Base-by-base conservation (phyloP, 2,888 invertebrate species). In the Malachius bipustulatus region DNA sequence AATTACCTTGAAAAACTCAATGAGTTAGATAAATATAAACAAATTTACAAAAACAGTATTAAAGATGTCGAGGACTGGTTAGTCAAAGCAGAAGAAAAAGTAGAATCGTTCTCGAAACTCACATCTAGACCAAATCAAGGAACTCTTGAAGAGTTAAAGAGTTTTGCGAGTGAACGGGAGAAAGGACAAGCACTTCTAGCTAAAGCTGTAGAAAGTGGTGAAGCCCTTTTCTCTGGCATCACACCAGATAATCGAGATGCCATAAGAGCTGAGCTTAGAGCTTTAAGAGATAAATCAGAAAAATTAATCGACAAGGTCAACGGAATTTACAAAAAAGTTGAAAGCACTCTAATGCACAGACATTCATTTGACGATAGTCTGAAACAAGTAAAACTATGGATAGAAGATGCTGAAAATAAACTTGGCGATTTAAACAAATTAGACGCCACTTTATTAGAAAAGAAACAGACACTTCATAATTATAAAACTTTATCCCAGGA, bases 301-400 rank as follows among this genome's bases (percentile, higher is more conserved):
- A 72, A 80, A 32, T 73, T 90, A 30, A 75, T 84, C 3, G 89
- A 87, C 57, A 79, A 82, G 58, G 76, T 89, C 0, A 89, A 85
- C 56, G 76, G 77, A 10, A 75, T 88, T 2, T 77, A 88, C 45
- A 89, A 90, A 58, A 80, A 82, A 50, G 80, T 90, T 11, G 93
- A 94, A 66, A 82, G 81, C 1, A 81, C 84, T 26, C 73, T 93
- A 41, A 82, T 90, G 56, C 88, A 91, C 50, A 75, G 91, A 60
- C 85, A 88, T 3, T 89, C 90, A 1, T 89, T 94, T 57, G 91
- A 93, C 57, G 91, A 93, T 49, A 89, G 87, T 42, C 82, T 85
- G 47, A 78, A 79, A 30, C 89, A 90, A 69, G 78, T 91, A 4
- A 78, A 81, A 46, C 76, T 80, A 54, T 94, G 93, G 85, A 71